Percentiles rank a stretch among this genome's conserved stretches.
These are phyloP conservation scores for Coregonus suidteri DNA, from an alignment of 2,797 vertebrate genomes.

Conservation along the genomic window DNA sequence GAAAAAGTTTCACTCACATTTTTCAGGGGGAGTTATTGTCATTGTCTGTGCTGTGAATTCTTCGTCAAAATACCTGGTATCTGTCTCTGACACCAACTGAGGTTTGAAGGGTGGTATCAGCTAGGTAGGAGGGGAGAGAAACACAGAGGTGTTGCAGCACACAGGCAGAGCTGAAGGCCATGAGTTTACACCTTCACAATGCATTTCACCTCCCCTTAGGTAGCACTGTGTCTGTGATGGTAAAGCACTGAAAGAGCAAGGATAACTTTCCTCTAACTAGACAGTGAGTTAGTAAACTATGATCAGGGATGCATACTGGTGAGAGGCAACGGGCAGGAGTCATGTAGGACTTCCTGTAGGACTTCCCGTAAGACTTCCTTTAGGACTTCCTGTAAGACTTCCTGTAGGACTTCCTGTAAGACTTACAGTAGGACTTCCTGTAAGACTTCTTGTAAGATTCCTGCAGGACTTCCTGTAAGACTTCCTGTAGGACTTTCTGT, in stretches of 20 bases:
- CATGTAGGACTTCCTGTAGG: not conserved
- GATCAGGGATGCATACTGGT: not conserved
- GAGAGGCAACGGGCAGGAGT: not conserved
- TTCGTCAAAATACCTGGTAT: conserved; percentile 98
- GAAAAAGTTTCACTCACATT: conserved; percentile 83
- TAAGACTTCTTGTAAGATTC: too few relatives aligned
- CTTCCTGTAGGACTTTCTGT: too few relatives aligned
- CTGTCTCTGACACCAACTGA: conserved; percentile 97
- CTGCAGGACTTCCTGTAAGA: too few relatives aligned
- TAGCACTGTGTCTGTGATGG: not conserved
- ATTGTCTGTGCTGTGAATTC: conserved; percentile 99
- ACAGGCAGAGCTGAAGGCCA: conserved; percentile 46
- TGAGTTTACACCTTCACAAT: conserved; percentile 55
- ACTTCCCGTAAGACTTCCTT: too few relatives aligned
- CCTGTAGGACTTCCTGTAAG: too few relatives aligned
- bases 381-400: too few relatives aligned
- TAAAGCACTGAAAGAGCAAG: not conserved
- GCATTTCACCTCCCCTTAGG: conserved; percentile 22
- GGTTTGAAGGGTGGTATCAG: conserved; percentile 96
- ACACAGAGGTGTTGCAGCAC: conserved; percentile 30
- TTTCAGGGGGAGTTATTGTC: conserved; percentile 98
- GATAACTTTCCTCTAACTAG: not conserved
- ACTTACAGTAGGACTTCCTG: not conserved
- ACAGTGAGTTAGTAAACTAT: not conserved
- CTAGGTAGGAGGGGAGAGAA: conserved; percentile 61